Conservation (phyloP, 1,140 invertebrate genomes). For the Lepidotrigona ventralis region DNA sequence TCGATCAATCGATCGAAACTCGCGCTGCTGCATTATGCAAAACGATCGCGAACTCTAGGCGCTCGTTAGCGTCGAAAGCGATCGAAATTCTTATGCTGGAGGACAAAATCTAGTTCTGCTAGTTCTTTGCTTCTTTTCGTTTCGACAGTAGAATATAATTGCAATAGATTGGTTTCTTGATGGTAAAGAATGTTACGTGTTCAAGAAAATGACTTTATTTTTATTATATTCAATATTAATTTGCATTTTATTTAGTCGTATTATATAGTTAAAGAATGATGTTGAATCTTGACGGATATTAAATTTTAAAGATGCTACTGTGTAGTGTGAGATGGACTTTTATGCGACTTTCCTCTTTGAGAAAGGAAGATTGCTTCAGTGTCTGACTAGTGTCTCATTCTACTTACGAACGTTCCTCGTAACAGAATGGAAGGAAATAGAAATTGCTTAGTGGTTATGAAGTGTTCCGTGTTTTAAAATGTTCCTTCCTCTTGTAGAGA, state of each 20-base stretch:
- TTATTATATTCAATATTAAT: too few relatives aligned
- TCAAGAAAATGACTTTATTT: background rate
- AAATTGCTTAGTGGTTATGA: background rate
- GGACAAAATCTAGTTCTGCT: too few relatives aligned
- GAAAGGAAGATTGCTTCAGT: background rate
- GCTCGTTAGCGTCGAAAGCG: background rate
- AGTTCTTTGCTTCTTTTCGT: background rate
- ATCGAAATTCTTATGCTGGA: background rate
- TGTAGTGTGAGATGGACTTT: background rate
- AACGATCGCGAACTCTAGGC: constrained; percentile 19
- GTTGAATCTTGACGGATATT: too few relatives aligned
- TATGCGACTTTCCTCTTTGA: background rate
- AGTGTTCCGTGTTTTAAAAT: background rate
- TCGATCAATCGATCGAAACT: constrained; percentile 48
- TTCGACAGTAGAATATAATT: background rate
- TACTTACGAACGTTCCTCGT: background rate
- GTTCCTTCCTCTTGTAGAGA: background rate
- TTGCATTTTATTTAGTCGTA: too few relatives aligned
- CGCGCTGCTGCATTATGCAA: constrained; percentile 42
- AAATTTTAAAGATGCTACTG: background rate
- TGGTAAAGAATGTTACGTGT: background rate
- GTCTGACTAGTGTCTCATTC: background rate
- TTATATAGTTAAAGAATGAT: too few relatives aligned
- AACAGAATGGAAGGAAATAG: background rate
- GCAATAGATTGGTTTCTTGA: background rate